Evolutionary conservation across 64 coral and sea anemone genomes (phyloP), one percentile per base, ranked within the genome.

Genomic region (Porites australiensis): DNA sequence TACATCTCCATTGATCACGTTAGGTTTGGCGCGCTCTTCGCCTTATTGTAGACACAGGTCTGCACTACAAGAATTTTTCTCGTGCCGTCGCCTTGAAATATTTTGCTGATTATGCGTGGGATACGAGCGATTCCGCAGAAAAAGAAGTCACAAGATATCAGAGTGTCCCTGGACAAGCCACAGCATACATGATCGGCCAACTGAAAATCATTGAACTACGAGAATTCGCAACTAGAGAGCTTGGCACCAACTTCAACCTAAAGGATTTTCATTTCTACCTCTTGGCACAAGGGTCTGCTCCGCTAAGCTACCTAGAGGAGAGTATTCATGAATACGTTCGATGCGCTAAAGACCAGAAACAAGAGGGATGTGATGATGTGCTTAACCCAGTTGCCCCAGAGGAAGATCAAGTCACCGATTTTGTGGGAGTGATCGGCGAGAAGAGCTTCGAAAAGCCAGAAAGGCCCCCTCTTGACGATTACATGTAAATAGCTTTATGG

Each of bases 181-280:
- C 90, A 43, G 90, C 90, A 0, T 92, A 92, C 44, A 92, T 92
- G 90, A 86, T 92, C 75, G 90, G 90, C 63, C 90, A 92, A 49
- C 90, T 92, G 5, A 82, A 86, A 19, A 92, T 92, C 12, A 92
- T 86, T 7, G 71, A 85, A 58, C 82, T 92, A 16, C 54, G 90
- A 52, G 73, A 92, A 10, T 86, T 86, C 82, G 90, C 90, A 11
- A 86, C 44, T 9, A 66, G 86, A 50, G 83, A 92, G 53, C 71
- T 92, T 6, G 70, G 80, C 1, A 45, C 77, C 43, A 84, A 75
- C 18, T 92, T 92, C 60, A 67, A 74, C 45, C 27, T 92, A 82
- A 92, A 77, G 23, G 90, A 92, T 44, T 92, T 92, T 20, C 90
- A 92, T 57, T 92, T 86, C 51, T 77, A 92, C 37, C 90, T 92